Percentiles rank a stretch among this genome's conserved stretches.
phyloP scores from a whole-genome alignment of 2,888 invertebrate species.

The Rhingia rostrata region DNA sequence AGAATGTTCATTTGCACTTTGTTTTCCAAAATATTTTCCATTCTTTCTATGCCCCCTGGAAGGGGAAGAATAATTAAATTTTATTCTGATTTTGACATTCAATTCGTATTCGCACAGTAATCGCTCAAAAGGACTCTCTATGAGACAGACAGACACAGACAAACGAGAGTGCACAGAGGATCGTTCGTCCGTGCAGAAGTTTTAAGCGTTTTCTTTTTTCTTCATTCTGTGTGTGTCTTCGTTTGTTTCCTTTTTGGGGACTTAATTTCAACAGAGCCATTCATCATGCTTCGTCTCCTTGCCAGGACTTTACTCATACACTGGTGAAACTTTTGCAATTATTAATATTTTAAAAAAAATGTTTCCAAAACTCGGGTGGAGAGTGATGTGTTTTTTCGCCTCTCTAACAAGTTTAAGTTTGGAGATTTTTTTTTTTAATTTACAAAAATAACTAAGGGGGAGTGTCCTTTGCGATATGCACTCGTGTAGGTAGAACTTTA shows the following conservation, averaged over 20 bases:
- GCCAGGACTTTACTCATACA: neutral
- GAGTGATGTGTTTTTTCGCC: neutral
- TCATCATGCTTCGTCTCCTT: conserved; percentile 41
- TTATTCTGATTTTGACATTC: conserved; percentile 69
- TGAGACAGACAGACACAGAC: conserved; percentile 1
- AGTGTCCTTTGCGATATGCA: neutral
- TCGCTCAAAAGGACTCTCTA: conserved; percentile 58
- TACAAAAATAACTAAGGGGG: neutral
- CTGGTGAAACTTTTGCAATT: conserved; percentile 16
- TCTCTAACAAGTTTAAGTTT: neutral
- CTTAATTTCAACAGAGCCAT: conserved; percentile 52
- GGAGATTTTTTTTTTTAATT: too few species aligned
- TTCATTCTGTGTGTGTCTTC: too few species aligned
- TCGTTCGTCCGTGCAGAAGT: conserved; percentile 6
- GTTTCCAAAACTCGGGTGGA: conserved; percentile 35
- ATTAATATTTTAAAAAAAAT: conserved; percentile 56
- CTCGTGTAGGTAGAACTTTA: neutral
- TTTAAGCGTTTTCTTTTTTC: neutral
- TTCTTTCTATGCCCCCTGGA: neutral
- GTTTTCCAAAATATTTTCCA: conserved; percentile 19
- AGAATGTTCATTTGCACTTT: conserved; percentile 30
- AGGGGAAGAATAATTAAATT: conserved; percentile 65
- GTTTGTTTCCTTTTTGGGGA: conserved; percentile 17
- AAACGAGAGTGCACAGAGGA: conserved; percentile 18
- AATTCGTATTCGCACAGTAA: conserved; percentile 59